Percentiles rank a stretch among this genome's conserved stretches.
These are phyloP conservation scores for Heterodera carotae DNA, from an alignment of 1,140 invertebrate species.

Conservation along the genomic window DNA sequence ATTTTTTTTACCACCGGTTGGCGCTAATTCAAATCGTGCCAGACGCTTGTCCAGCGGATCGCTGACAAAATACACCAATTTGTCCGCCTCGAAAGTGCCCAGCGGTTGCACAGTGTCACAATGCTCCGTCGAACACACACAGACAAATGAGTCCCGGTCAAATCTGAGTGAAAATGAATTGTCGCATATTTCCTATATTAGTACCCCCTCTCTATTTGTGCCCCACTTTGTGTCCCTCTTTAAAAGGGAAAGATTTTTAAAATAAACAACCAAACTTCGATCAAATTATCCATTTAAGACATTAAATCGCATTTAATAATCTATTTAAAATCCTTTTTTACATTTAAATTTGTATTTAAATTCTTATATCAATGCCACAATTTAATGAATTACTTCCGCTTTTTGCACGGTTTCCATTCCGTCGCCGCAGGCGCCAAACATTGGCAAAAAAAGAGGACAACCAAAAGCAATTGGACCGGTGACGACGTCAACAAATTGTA, in stretches of 20 bases:
- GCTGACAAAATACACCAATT: slow-evolving; percentile 31
- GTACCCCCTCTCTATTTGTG: too few relatives aligned
- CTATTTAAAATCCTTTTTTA: too few relatives aligned
- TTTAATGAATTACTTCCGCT: not conserved
- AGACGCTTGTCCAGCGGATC: slow-evolving; percentile 14
- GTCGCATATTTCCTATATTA: not conserved
- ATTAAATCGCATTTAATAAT: not conserved
- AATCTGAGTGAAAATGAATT: not conserved
- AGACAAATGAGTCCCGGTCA: slow-evolving; percentile 31
- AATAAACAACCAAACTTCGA: too few relatives aligned
- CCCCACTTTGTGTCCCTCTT: too few relatives aligned
- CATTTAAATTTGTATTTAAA: too few relatives aligned
- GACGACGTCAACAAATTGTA: too few relatives aligned
- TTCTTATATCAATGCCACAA: too few relatives aligned
- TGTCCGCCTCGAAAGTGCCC: not conserved
- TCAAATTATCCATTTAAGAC: too few relatives aligned
- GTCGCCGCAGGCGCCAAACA: too few relatives aligned
- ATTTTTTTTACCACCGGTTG: not conserved
- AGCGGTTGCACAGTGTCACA: slow-evolving; percentile 25
- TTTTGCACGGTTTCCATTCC: slow-evolving; percentile 1
- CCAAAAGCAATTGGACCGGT: too few relatives aligned
- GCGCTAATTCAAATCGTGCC: not conserved
- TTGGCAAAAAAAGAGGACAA: too few relatives aligned
- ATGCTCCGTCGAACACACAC: slow-evolving; percentile 25
- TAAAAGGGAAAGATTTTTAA: not conserved